Evolutionary conservation across 2,888 invertebrate species (phyloP).

Genomic region (Parascotia fuliginaria): DNA sequence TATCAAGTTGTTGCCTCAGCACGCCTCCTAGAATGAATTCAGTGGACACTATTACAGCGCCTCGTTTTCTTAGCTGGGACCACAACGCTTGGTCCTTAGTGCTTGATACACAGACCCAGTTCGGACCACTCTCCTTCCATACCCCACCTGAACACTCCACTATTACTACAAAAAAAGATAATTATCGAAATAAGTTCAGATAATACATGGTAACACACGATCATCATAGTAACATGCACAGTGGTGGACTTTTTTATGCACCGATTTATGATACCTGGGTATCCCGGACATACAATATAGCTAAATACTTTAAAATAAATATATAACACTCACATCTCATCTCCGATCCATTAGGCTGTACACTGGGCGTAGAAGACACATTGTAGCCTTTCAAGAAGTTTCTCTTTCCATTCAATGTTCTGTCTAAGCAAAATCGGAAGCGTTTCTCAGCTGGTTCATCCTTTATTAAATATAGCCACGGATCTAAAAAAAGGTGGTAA

Average conservation of each 20-base stretch:
- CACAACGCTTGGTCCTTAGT: conserved; percentile 57
- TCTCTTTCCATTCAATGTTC: conserved; percentile 56
- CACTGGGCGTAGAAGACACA: conserved; percentile 69
- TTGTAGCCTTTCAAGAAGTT: conserved; percentile 68
- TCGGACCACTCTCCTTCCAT: conserved; percentile 61
- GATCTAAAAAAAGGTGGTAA: conserved; percentile 82
- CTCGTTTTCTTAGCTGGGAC: conserved; percentile 54
- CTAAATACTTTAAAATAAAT: too few species aligned
- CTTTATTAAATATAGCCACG: conserved; percentile 82
- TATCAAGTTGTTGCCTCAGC: conserved; percentile 60
- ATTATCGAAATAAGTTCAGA: background rate
- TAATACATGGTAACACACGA: background rate
- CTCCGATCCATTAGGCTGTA: conserved; percentile 61
- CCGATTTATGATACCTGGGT: too few species aligned
- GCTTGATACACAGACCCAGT: conserved; percentile 67
- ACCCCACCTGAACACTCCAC: conserved; percentile 76
- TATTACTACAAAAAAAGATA: conserved; percentile 60
- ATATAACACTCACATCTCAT: conserved; percentile 67
- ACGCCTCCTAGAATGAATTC: conserved; percentile 74
- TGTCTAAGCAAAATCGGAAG: conserved; percentile 73
- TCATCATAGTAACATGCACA: too few species aligned
- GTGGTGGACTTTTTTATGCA: too few species aligned
- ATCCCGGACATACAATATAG: too few species aligned
- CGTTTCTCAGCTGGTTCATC: conserved; percentile 80
- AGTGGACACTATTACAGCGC: conserved; percentile 63